phyloP scores from a whole-genome alignment of 1,140 invertebrate species.

The Teleogryllus occipitalis region DNA sequence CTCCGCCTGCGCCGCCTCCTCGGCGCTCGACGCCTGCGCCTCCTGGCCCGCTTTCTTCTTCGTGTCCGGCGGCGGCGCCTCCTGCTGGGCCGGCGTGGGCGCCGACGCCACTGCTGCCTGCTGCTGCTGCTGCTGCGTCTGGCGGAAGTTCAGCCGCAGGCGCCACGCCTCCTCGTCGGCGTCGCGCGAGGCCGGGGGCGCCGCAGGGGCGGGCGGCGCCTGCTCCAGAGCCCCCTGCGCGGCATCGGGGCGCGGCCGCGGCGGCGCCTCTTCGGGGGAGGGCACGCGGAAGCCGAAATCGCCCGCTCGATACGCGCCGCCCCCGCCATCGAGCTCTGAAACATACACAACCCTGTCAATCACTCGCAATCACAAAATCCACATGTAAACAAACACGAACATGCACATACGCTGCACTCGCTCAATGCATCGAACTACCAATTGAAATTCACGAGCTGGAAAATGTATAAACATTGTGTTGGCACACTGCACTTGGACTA shows the following conservation, averaged over 20 bases:
- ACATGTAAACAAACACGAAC: too few species aligned
- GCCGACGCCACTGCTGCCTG: not conserved
- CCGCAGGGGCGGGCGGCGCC: too few species aligned
- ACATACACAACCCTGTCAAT: too few species aligned
- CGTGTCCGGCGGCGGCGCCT: not conserved
- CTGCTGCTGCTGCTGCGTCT: not conserved
- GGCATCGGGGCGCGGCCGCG: not conserved
- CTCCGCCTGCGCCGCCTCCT: not conserved
- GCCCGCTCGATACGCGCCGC: not conserved
- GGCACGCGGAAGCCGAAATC: not conserved
- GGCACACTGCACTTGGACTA: too few species aligned
- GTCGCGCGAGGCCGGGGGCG: too few species aligned
- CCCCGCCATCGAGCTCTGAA: not conserved
- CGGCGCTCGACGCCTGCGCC: not conserved
- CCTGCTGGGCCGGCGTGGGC: too few species aligned
- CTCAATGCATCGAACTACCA: too few species aligned
- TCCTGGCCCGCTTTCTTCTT: not conserved
- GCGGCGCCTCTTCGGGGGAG: not conserved
- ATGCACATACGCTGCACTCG: too few species aligned
- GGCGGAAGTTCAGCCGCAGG: not conserved
- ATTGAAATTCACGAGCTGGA: too few species aligned
- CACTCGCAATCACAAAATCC: too few species aligned
- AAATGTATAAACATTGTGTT: too few species aligned
- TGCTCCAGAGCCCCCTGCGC: not conserved
- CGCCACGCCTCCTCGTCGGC: not conserved